Percentiles rank a stretch among this genome's conserved stretches.
phyloP scores from a whole-genome alignment of 92 coral and sea anemone genomes.

The Scolanthus callimorphus region DNA sequence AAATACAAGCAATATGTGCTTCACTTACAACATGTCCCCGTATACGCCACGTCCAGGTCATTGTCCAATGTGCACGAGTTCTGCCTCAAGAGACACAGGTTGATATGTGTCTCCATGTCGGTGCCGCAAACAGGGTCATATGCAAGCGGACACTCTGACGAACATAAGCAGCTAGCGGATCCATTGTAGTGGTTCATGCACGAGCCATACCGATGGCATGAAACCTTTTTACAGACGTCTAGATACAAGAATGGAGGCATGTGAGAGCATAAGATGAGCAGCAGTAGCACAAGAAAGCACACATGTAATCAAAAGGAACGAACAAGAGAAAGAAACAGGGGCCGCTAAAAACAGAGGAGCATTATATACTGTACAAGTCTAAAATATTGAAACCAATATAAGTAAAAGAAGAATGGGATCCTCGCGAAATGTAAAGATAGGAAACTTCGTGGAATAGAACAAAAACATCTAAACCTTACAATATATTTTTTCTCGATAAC shows the following conservation, averaged over 20 bases:
- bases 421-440: too few species aligned
- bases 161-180: constrained; percentile 56
- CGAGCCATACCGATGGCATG: constrained; percentile 48
- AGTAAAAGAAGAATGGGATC: too few species aligned
- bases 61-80: constrained; percentile 41
- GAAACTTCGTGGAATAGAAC: too few species aligned
- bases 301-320: neutral
- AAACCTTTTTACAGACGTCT: constrained; percentile 44
- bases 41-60: constrained; percentile 30
- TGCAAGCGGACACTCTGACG: constrained; percentile 37
- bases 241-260: too few species aligned
- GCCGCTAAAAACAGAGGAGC: too few species aligned
- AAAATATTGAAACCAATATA: too few species aligned
- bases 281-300: neutral
- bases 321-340: neutral
- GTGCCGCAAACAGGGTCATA: constrained; percentile 53
- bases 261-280: neutral
- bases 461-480: too few species aligned
- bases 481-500: too few species aligned
- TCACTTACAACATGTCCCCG: constrained; percentile 66
- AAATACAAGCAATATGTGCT: neutral
- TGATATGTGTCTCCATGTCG: constrained; percentile 43
- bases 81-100: constrained; percentile 47
- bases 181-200: constrained; percentile 54
- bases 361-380: too few species aligned